Evolutionary conservation across 2,797 vertebrate genomes (phyloP).

Genomic region (Sebastes miniatus): DNA sequence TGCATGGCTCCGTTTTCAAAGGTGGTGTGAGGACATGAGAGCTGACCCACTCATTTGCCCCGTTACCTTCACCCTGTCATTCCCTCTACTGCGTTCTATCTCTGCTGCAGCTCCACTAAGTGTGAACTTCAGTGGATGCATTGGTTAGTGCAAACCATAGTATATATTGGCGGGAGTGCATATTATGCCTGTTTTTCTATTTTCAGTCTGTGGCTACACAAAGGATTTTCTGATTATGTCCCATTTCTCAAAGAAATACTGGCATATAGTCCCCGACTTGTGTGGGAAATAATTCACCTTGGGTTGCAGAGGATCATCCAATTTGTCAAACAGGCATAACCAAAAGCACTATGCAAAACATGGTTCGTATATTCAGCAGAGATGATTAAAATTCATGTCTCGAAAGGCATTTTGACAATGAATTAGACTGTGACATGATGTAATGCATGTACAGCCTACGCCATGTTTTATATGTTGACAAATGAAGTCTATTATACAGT

Average conservation of each 20-base stretch:
- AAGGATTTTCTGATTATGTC: background rate
- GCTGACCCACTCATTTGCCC: background rate
- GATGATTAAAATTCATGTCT: background rate
- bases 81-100: background rate
- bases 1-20: background rate
- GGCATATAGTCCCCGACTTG: background rate
- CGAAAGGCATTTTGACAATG: constrained; percentile 4
- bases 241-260: background rate
- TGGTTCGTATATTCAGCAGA: background rate
- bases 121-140: background rate
- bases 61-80: background rate
- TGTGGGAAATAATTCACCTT: background rate
- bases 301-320: background rate
- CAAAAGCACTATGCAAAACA: constrained; percentile 1
- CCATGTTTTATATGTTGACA: background rate
- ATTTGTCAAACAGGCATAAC: constrained; percentile 3
- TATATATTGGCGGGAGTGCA: background rate
- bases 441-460: background rate
- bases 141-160: background rate
- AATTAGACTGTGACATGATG: background rate
- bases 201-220: background rate
- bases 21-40: background rate
- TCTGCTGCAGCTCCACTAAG: background rate
- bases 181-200: background rate
- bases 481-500: background rate